Conservation (phyloP, 2,888 invertebrate species). For the Thyatira batis region DNA sequence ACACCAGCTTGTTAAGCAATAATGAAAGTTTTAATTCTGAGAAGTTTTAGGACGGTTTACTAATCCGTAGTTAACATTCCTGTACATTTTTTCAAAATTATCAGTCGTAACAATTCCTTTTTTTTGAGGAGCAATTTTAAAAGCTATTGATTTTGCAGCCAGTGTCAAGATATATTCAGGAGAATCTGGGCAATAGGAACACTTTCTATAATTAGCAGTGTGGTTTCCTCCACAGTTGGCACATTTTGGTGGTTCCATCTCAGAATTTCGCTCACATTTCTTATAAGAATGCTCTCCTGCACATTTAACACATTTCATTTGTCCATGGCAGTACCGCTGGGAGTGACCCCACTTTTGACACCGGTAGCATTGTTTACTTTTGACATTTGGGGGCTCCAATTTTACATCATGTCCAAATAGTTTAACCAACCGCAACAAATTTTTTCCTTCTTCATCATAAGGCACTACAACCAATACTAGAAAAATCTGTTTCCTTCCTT, state of each 20-base stretch:
- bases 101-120: conserved; percentile 11
- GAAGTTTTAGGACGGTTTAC: neutral
- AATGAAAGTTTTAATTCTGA: neutral
- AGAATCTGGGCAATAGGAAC: conserved; percentile 40
- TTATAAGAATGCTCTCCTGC: conserved; percentile 54
- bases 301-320: conserved; percentile 64
- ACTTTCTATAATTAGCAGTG: conserved; percentile 55
- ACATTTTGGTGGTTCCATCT: conserved; percentile 48
- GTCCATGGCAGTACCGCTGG: conserved; percentile 58
- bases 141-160: conserved; percentile 1
- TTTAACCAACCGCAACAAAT: conserved; percentile 40
- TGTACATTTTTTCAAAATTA: conserved; percentile 6
- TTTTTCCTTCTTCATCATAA: conserved; percentile 39
- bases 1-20: neutral
- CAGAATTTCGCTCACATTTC: conserved; percentile 44
- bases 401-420: conserved; percentile 44
- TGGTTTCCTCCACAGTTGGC: conserved; percentile 57
- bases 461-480: conserved; percentile 54
- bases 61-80: neutral
- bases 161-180: conserved; percentile 20
- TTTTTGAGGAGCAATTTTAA: neutral
- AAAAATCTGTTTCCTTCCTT: conserved; percentile 31
- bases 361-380: conserved; percentile 57
- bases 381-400: conserved; percentile 51
- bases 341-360: conserved; percentile 72